Percentiles rank a stretch among this genome's conserved stretches.
Conservation (phyloP, 2,797 vertebrate species). For the Pipistrellus nathusii region DNA sequence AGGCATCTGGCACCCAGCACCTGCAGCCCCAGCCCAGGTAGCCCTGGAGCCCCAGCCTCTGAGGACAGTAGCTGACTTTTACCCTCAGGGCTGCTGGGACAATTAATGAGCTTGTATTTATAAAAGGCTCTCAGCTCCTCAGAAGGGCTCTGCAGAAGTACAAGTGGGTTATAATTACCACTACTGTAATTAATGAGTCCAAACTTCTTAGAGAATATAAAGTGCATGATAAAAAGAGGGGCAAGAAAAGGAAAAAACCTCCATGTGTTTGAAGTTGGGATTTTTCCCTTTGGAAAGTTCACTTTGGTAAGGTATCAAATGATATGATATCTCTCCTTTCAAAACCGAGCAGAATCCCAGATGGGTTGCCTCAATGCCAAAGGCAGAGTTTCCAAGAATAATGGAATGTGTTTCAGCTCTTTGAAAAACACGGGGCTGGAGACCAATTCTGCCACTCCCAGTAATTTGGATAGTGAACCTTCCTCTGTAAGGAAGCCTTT, state of each 20-base stretch:
- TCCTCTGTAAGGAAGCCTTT: not conserved
- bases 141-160: conserved; percentile 75
- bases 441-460: not conserved
- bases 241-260: not conserved
- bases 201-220: conserved; percentile 77
- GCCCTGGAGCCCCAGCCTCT: not conserved
- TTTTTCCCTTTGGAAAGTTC: conserved; percentile 36
- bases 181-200: conserved; percentile 75
- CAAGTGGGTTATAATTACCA: conserved; percentile 79
- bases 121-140: conserved; percentile 78
- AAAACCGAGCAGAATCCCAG: not conserved
- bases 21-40: not conserved
- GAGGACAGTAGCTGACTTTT: conserved; percentile 65
- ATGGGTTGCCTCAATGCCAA: not conserved
- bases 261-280: conserved; percentile 62
- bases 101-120: conserved; percentile 69
- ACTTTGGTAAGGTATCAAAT: conserved; percentile 64
- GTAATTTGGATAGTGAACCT: not conserved
- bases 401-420: not conserved
- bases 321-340: conserved; percentile 51
- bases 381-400: conserved; percentile 49
- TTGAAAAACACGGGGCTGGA: conserved; percentile 6
- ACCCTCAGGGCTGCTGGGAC: conserved; percentile 66
- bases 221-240: conserved; percentile 60
- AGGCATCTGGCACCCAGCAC: not conserved